A percentile compares a stretch with the other conserved stretches of the same genome.
Conservation (phyloP, 2,888 invertebrate genomes). For the Apoda limacodes region DNA sequence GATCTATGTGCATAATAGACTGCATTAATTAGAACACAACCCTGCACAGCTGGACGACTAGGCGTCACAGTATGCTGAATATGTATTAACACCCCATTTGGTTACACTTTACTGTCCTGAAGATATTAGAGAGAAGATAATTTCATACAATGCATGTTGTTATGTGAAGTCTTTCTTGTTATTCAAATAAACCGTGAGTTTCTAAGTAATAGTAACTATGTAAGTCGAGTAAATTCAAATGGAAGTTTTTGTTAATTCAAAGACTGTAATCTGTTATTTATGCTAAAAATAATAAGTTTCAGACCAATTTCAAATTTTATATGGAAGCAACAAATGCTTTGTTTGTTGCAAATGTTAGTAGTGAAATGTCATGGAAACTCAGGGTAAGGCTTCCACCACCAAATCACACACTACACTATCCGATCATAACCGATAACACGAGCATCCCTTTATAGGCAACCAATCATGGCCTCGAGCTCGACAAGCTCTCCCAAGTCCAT, state of each 20-base stretch:
- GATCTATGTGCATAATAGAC: conserved; percentile 35
- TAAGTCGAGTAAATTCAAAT: no score
- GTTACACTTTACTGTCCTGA: no score
- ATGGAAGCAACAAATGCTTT: no score
- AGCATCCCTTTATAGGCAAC: conserved; percentile 63
- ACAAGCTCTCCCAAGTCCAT: conserved; percentile 58
- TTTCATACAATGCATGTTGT: no score
- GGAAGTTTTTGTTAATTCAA: no score
- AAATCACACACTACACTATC: conserved; percentile 16
- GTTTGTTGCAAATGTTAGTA: no score
- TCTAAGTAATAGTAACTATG: no score
- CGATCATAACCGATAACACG: conserved; percentile 55
- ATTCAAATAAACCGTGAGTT: no score
- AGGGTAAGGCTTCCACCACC: conserved; percentile 2
- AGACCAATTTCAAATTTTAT: no score
- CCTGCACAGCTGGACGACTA: conserved; percentile 52
- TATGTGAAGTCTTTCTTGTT: no score
- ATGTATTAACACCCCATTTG: no score
- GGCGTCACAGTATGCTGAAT: conserved; percentile 30
- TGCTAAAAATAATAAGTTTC: conserved; percentile 36
- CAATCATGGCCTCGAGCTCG: conserved; percentile 63
- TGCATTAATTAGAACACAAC: conserved; percentile 34
- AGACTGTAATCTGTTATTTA: conserved; percentile 11
- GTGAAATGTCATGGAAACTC: conserved; percentile 6
- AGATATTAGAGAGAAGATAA: no score